Evolutionary conservation across 2,797 vertebrate species (phyloP).

Genomic region (Falco biarmicus): DNA sequence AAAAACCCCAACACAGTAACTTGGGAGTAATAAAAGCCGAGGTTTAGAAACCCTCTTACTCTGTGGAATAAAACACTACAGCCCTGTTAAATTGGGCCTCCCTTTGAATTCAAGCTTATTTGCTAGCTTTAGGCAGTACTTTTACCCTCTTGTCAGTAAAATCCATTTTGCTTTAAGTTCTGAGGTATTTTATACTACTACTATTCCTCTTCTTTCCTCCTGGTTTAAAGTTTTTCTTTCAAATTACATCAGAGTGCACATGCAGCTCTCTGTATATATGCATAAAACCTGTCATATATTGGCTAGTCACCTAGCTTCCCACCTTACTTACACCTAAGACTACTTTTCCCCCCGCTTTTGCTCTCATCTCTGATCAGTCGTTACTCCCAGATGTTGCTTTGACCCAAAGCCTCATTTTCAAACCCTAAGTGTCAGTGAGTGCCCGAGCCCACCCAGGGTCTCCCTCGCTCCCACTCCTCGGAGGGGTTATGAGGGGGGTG

Average conservation of each 20-base stretch:
- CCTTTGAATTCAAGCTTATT: not conserved
- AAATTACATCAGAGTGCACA: fast-evolving
- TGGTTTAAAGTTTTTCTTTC: not conserved
- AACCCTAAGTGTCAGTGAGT: fast-evolving
- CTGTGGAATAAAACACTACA: not conserved
- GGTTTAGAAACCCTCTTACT: not conserved
- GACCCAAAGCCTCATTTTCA: not conserved
- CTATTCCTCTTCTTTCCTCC: not conserved
- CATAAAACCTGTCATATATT: not conserved
- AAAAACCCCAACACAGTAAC: not conserved
- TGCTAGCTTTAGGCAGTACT: not conserved
- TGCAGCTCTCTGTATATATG: too few relatives aligned
- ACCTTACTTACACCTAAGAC: too few relatives aligned
- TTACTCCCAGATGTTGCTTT: not conserved
- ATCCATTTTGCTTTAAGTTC: not conserved
- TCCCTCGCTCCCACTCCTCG: too few relatives aligned
- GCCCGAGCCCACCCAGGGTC: too few relatives aligned
- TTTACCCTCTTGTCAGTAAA: not conserved
- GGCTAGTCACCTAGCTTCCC: not conserved
- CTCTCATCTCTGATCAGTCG: not conserved
- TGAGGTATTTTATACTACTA: not conserved
- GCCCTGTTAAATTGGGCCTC: not conserved
- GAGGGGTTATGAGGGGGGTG: fast-evolving
- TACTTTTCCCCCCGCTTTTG: not conserved
- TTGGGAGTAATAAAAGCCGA: not conserved